phyloP scores from a whole-genome alignment of 2,113 vertebrate genomes.

The Ameiurus melas region DNA sequence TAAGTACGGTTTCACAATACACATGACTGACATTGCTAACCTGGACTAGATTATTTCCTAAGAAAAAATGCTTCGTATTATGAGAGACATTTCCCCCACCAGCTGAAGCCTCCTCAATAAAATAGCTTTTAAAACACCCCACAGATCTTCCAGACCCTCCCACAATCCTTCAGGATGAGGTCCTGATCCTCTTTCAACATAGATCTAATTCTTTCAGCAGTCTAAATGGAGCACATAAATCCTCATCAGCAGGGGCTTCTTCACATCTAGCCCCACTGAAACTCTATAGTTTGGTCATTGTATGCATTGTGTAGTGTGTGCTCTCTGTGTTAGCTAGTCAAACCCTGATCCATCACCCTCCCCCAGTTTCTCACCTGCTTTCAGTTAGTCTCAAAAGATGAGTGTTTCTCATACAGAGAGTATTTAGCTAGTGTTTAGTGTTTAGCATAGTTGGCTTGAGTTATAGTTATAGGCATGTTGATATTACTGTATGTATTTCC shows the following conservation, averaged over 20 bases:
- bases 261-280: conserved; percentile 2
- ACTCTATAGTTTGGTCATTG: conserved; percentile 12
- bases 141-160: conserved; percentile 36
- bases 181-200: conserved; percentile 40
- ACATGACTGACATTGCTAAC: conserved; percentile 17
- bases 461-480: neutral
- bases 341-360: conserved; percentile 6
- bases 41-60: conserved; percentile 26
- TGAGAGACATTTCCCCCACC: conserved; percentile 21
- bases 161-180: conserved; percentile 34
- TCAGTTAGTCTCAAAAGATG: neutral
- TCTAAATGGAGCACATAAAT: conserved; percentile 44
- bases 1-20: neutral
- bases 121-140: conserved; percentile 30
- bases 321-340: neutral
- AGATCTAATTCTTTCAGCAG: conserved; percentile 43
- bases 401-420: neutral
- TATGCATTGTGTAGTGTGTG: conserved; percentile 4
- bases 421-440: neutral
- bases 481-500: neutral
- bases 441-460: neutral
- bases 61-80: neutral
- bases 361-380: neutral
- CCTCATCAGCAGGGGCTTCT: conserved; percentile 20
- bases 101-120: conserved; percentile 23